Percentiles rank a stretch among this genome's conserved stretches.
Conservation (phyloP, 2,797 vertebrate species). For the Trachops cirrhosus region DNA sequence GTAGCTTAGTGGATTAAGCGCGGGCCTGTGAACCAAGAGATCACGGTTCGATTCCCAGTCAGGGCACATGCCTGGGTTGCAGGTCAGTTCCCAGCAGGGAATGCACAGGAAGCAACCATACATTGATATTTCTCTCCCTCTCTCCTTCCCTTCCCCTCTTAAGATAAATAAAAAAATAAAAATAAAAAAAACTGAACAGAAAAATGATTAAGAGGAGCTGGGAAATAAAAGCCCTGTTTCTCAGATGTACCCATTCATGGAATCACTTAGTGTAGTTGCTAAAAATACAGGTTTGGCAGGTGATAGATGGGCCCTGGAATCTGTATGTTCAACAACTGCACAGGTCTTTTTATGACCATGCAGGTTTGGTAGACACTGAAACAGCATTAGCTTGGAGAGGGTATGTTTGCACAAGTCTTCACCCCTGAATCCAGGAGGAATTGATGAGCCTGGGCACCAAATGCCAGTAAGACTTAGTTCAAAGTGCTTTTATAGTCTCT, state of each 20-base stretch:
- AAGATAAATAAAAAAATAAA: too few relatives aligned
- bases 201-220: neutral
- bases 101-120: too few relatives aligned
- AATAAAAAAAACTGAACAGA: neutral
- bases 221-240: neutral
- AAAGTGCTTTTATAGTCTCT: neutral
- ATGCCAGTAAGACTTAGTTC: neutral
- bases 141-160: too few relatives aligned
- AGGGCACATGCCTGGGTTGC: too few relatives aligned
- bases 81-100: too few relatives aligned
- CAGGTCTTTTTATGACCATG: neutral
- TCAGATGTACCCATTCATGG: neutral
- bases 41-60: too few relatives aligned
- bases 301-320: neutral
- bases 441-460: neutral
- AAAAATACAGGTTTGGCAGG: neutral
- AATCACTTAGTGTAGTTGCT: neutral
- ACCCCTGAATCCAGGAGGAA: neutral
- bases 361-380: neutral
- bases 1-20: too few relatives aligned
- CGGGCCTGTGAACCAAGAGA: too few relatives aligned
- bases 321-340: neutral
- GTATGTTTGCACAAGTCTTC: neutral
- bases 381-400: neutral
- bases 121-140: too few relatives aligned